Percentiles rank a stretch among this genome's conserved stretches.
phyloP scores from a whole-genome alignment of 2,888 invertebrate species.

The Leptopilina drosophilae region DNA sequence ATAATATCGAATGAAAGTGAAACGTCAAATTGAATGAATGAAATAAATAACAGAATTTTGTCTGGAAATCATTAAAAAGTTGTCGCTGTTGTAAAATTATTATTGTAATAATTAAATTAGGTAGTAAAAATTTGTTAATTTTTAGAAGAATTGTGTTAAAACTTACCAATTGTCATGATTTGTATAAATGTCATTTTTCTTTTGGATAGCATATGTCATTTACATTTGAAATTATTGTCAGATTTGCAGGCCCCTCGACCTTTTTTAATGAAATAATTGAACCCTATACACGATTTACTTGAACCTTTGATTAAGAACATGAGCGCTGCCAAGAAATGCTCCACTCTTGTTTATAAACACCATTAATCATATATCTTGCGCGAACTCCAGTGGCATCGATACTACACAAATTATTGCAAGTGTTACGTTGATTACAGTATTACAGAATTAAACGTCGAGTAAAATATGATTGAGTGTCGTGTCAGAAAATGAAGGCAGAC shows the following conservation, averaged over 20 bases:
- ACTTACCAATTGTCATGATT: background rate
- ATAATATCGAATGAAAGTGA: no score
- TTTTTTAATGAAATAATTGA: constrained; percentile 22
- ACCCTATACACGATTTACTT: constrained; percentile 2
- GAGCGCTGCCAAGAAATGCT: constrained; percentile 29
- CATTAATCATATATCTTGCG: constrained; percentile 50
- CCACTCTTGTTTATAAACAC: constrained; percentile 49
- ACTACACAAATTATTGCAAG: constrained; percentile 45
- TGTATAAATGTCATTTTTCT: constrained; percentile 2
- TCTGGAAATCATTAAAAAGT: no score
- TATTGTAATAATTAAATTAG: no score
- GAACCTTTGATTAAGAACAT: constrained; percentile 4
- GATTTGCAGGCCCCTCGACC: constrained; percentile 5
- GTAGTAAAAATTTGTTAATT: no score
- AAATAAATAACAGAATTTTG: no score
- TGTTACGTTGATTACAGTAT: constrained; percentile 32
- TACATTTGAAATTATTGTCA: constrained; percentile 30
- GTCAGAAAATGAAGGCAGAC: background rate
- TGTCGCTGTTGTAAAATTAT: no score
- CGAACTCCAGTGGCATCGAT: constrained; percentile 45
- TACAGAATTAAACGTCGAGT: constrained; percentile 3
- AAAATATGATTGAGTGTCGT: constrained; percentile 4
- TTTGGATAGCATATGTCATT: background rate
- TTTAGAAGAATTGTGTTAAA: no score
- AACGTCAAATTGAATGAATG: no score